These are phyloP conservation scores for Antrozous pallidus DNA, from an alignment of 2,797 vertebrate genomes.

Conservation along the genomic window DNA sequence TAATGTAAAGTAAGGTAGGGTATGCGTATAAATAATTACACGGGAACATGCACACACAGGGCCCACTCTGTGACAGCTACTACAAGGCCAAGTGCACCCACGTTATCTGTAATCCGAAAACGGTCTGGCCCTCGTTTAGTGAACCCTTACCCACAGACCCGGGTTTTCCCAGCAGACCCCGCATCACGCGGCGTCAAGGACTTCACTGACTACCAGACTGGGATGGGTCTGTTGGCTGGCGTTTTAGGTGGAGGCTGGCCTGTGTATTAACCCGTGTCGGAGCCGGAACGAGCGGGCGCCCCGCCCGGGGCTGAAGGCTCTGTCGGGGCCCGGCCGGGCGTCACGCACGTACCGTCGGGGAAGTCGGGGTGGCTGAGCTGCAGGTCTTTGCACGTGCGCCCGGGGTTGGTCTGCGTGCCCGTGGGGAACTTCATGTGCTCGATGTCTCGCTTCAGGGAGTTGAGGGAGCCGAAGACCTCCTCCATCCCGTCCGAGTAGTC, in stretches of 20 bases:
- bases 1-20: neutral
- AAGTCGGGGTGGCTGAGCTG: conserved; percentile 97
- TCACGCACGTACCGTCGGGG: conserved; percentile 94
- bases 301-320: no score
- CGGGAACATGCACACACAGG: neutral
- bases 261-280: no score
- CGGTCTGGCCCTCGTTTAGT: conserved; percentile 24
- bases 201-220: neutral
- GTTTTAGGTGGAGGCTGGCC: conserved; percentile 39
- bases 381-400: conserved; percentile 96
- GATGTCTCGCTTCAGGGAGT: conserved; percentile 96
- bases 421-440: conserved; percentile 99
- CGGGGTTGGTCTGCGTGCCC: conserved; percentile 96
- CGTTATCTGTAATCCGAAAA: neutral
- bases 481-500: conserved; percentile 97
- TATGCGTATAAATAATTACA: neutral
- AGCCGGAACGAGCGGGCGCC: neutral
- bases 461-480: conserved; percentile 94
- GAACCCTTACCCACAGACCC: conserved; percentile 26
- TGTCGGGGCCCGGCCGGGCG: no score
- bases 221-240: conserved; percentile 5
- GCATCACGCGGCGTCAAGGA: neutral
- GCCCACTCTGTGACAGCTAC: neutral
- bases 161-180: neutral
- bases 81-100: neutral